Evolutionary conservation across 2,797 vertebrate species (phyloP).

Genomic region (Helarctos malayanus): DNA sequence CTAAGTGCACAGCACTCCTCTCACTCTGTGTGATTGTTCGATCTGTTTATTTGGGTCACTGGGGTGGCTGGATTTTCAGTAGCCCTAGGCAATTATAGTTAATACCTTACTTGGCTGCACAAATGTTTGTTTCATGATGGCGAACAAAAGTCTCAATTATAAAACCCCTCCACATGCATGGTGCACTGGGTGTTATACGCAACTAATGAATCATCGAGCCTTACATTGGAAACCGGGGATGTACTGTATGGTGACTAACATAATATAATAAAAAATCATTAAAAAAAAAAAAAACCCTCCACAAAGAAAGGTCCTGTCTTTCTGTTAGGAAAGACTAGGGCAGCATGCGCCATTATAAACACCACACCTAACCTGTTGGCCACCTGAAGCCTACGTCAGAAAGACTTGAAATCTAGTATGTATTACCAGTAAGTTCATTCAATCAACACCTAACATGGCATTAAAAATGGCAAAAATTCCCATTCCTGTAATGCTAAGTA

Average conservation of each 20-base stretch:
- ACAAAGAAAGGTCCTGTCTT: not conserved
- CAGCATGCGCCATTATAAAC: not conserved
- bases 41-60: no score
- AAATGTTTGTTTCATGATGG: not conserved
- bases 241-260: no score
- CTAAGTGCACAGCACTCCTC: not conserved
- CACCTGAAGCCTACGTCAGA: not conserved
- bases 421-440: not conserved
- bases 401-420: not conserved
- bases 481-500: not conserved
- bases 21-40: accelerated
- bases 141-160: not conserved
- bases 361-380: not conserved
- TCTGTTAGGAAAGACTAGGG: not conserved
- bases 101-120: not conserved
- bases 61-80: not conserved
- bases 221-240: no score
- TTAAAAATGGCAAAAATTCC: not conserved
- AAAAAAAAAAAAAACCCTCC: no score
- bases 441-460: not conserved
- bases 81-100: no score
- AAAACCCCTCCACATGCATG: not conserved
- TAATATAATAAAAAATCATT: no score
- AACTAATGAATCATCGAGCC: no score
- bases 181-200: no score